A percentile compares a stretch with the other conserved stretches of the same genome.
phyloP scores from a whole-genome alignment of 2,888 invertebrate species.

The Bombyx huttoni region DNA sequence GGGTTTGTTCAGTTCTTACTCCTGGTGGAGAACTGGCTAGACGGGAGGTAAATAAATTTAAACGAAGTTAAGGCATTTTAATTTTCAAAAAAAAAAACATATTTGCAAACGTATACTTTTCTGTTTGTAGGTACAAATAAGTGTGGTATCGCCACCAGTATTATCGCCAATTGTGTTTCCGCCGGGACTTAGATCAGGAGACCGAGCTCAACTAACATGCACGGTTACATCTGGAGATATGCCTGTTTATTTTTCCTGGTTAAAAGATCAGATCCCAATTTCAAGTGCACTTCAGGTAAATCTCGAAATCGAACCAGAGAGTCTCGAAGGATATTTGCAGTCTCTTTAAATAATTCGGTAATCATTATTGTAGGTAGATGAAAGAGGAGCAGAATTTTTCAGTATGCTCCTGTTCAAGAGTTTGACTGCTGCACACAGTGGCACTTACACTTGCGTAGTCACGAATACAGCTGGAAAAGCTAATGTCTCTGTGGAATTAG shows the following conservation, averaged over 20 bases:
- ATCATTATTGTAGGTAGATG: conserved; percentile 64
- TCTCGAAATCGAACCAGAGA: neutral
- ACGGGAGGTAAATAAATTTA: conserved; percentile 70
- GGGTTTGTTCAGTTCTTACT: conserved; percentile 84
- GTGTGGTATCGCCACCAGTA: conserved; percentile 79
- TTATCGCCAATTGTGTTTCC: conserved; percentile 89
- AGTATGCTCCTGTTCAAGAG: conserved; percentile 81
- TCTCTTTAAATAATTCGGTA: neutral
- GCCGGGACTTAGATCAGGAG: conserved; percentile 81
- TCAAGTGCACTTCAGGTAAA: conserved; percentile 75
- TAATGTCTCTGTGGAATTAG: conserved; percentile 78
- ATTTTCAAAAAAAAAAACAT: no score
- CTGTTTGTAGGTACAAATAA: conserved; percentile 45
- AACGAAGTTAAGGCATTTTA: no score
- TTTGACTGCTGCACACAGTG: conserved; percentile 78
- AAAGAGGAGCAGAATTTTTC: conserved; percentile 79
- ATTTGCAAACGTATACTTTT: conserved; percentile 1
- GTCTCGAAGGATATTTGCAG: neutral
- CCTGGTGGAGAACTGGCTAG: conserved; percentile 83
- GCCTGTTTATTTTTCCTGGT: conserved; percentile 78
- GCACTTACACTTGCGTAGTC: conserved; percentile 80
- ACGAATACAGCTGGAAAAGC: conserved; percentile 82
- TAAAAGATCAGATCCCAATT: conserved; percentile 75
- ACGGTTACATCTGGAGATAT: conserved; percentile 83
- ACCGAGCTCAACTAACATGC: conserved; percentile 86